Evolutionary conservation across 2,888 invertebrate species (phyloP).

Genomic region (Rotaria magnacalcarata): DNA sequence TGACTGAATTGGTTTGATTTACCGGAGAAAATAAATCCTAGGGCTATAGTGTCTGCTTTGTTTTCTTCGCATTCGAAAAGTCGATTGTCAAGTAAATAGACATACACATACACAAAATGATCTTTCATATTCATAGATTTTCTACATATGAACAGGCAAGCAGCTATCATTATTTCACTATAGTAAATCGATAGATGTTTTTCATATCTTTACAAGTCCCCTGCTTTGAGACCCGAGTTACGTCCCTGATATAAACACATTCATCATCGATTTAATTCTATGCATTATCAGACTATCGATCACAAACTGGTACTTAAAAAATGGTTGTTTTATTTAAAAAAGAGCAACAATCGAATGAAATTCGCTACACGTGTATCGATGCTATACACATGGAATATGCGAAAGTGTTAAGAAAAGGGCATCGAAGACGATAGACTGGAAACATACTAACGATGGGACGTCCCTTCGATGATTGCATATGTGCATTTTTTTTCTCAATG

Average conservation of each 20-base stretch:
- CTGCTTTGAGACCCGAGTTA: no score
- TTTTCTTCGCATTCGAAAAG: background rate
- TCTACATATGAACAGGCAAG: background rate
- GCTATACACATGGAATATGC: no score
- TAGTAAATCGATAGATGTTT: no score
- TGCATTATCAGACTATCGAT: no score
- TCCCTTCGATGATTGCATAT: background rate
- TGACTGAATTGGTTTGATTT: background rate
- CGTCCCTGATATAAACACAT: background rate
- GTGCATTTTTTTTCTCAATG: background rate
- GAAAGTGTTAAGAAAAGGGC: no score
- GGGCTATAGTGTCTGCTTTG: background rate
- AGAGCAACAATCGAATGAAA: no score
- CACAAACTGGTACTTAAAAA: no score
- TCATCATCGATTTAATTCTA: no score
- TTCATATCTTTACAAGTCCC: background rate
- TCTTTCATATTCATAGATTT: background rate
- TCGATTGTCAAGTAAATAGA: background rate
- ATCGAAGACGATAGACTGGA: background rate
- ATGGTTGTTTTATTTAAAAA: no score
- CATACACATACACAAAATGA: background rate
- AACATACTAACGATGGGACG: background rate
- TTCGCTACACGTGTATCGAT: no score
- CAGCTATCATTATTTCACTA: background rate
- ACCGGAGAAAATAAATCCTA: background rate